phyloP scores from a whole-genome alignment of 2,113 vertebrate genomes.

The Rissa tridactyla region DNA sequence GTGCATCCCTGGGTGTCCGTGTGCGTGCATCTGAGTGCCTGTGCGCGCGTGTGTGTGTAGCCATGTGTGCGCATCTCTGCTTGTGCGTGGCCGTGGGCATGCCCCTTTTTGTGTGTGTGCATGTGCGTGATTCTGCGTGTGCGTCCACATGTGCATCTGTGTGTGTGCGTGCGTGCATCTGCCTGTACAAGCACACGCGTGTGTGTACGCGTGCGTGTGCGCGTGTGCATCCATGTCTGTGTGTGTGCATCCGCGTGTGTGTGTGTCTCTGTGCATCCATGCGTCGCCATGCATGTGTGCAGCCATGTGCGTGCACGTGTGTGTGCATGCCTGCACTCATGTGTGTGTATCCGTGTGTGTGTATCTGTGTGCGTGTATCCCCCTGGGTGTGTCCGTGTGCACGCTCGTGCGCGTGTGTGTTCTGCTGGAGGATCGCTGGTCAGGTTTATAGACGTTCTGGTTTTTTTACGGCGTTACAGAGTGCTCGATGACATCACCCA shows the following conservation, averaged over 20 bases:
- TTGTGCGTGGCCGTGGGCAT: accelerated
- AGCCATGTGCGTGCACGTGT: too few relatives aligned
- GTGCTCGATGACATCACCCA: not conserved
- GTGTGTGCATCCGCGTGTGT: too few relatives aligned
- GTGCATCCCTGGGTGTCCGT: not conserved
- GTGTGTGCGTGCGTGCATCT: too few relatives aligned
- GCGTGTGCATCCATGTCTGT: too few relatives aligned
- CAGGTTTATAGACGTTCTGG: constrained; percentile 47
- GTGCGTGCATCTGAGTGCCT: accelerated
- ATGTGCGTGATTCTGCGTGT: accelerated
- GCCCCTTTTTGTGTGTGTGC: too few relatives aligned
- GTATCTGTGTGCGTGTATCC: too few relatives aligned
- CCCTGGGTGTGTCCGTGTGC: not conserved
- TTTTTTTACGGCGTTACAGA: not conserved
- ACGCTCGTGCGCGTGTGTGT: not conserved
- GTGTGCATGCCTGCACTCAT: too few relatives aligned
- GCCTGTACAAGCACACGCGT: accelerated
- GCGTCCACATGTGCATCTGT: accelerated
- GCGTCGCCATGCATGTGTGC: not conserved
- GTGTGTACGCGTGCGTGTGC: accelerated
- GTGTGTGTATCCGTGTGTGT: too few relatives aligned
- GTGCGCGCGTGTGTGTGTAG: not conserved
- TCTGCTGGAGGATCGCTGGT: not conserved
- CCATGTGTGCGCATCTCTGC: not conserved
- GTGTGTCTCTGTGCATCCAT: accelerated